A percentile compares a stretch with the other conserved stretches of the same genome.
Conservation (phyloP, 1,140 invertebrate species). For the Plectrocnemia conspersa region DNA sequence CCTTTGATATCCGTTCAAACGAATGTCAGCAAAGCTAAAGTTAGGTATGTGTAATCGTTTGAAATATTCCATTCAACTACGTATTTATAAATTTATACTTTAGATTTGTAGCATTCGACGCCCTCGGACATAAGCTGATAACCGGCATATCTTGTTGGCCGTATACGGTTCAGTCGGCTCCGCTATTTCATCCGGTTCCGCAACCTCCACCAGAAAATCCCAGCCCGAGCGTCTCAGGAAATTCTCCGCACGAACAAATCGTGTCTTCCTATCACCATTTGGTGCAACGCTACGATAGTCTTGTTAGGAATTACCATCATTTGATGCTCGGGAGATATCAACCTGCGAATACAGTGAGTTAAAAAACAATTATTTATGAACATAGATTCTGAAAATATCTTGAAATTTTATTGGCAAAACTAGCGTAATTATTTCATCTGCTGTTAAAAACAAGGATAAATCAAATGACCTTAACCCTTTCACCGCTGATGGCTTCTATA, state of each 20-base stretch:
- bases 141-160: constrained; percentile 68
- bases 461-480: neutral
- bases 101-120: constrained; percentile 83
- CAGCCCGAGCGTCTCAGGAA: constrained; percentile 38
- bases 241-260: constrained; percentile 43
- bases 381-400: too few relatives aligned
- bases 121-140: constrained; percentile 73
- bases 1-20: constrained; percentile 71
- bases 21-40: constrained; percentile 69
- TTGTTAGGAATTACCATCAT: constrained; percentile 48
- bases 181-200: constrained; percentile 27
- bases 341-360: constrained; percentile 39
- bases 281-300: constrained; percentile 48
- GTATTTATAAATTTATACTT: too few relatives aligned
- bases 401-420: too few relatives aligned
- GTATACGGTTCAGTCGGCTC: constrained; percentile 29
- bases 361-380: too few relatives aligned
- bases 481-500: too few relatives aligned
- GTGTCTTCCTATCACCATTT: constrained; percentile 49
- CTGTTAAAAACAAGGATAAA: too few relatives aligned
- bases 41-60: constrained; percentile 55
- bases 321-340: constrained; percentile 47
- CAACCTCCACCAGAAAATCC: constrained; percentile 21
- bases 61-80: too few relatives aligned
- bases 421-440: too few relatives aligned